These are phyloP conservation scores for Baryphthengus martii DNA, from an alignment of 2,113 vertebrate species.

Conservation along the genomic window DNA sequence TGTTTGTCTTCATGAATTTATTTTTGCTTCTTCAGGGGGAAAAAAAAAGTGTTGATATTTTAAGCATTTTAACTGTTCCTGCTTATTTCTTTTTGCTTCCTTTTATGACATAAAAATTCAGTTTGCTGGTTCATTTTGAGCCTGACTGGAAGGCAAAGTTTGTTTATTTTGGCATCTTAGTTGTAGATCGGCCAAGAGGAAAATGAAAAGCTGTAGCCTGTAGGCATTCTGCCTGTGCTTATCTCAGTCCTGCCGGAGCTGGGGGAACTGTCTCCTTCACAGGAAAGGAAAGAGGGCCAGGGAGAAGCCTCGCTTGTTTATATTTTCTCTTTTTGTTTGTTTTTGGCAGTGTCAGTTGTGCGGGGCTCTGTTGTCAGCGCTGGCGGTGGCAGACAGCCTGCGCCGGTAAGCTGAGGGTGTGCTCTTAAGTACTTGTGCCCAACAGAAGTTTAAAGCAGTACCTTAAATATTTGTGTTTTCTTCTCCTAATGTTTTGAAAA, in stretches of 20 bases:
- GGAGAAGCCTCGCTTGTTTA: background rate
- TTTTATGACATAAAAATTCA: slow-evolving; percentile 61
- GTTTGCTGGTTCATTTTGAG: slow-evolving; percentile 63
- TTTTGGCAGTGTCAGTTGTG: background rate
- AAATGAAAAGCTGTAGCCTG: slow-evolving; percentile 62
- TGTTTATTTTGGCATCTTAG: slow-evolving; percentile 71
- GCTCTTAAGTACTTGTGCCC: background rate
- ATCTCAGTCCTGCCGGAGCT: slow-evolving; percentile 28
- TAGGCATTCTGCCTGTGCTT: slow-evolving; percentile 33
- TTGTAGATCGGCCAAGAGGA: slow-evolving; percentile 58
- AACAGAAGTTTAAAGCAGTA: background rate
- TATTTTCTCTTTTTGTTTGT: background rate
- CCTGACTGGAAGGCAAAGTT: slow-evolving; percentile 47
- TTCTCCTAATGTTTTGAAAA: background rate
- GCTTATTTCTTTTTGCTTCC: slow-evolving; percentile 35
- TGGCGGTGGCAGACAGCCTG: background rate
- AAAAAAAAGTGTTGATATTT: slow-evolving; percentile 22
- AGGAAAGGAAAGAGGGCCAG: background rate
- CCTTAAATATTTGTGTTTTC: background rate
- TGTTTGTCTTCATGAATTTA: background rate
- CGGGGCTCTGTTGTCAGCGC: background rate
- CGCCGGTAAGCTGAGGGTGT: background rate
- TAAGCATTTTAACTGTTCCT: slow-evolving; percentile 34
- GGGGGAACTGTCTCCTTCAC: background rate
- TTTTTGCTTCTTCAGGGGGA: slow-evolving; percentile 36